Conservation (phyloP, 2,797 vertebrate genomes). For the Anableps anableps region DNA sequence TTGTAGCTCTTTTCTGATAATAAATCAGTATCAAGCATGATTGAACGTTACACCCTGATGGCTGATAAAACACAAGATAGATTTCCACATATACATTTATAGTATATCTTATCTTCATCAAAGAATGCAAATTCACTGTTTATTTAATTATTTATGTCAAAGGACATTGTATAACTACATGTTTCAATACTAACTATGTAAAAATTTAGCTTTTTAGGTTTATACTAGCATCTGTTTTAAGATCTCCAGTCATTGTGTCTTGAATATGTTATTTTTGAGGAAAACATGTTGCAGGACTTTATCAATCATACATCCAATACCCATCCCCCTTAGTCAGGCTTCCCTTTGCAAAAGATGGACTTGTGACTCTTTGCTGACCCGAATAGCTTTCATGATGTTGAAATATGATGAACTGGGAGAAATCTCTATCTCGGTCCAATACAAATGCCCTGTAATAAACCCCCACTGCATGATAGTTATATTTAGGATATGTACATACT, state of each 20-base stretch:
- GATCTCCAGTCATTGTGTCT: background rate
- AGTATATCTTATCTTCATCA: background rate
- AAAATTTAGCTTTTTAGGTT: background rate
- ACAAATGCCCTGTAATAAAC: background rate
- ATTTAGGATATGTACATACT: background rate
- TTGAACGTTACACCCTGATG: background rate
- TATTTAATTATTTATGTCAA: background rate
- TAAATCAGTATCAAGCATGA: background rate
- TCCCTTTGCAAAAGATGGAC: background rate
- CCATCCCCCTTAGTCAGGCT: background rate
- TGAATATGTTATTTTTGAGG: background rate
- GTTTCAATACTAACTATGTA: background rate
- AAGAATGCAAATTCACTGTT: background rate
- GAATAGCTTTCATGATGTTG: background rate
- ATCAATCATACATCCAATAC: background rate
- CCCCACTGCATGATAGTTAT: background rate
- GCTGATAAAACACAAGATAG: background rate
- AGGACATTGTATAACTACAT: background rate
- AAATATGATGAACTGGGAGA: background rate
- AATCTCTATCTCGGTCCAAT: background rate
- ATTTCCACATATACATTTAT: background rate
- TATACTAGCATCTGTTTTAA: background rate
- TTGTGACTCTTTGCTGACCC: constrained; percentile 1
- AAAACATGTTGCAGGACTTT: background rate
- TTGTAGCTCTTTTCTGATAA: background rate